Base-by-base conservation (phyloP, 1,140 invertebrate species). In the Tetranychus urticae region DNA sequence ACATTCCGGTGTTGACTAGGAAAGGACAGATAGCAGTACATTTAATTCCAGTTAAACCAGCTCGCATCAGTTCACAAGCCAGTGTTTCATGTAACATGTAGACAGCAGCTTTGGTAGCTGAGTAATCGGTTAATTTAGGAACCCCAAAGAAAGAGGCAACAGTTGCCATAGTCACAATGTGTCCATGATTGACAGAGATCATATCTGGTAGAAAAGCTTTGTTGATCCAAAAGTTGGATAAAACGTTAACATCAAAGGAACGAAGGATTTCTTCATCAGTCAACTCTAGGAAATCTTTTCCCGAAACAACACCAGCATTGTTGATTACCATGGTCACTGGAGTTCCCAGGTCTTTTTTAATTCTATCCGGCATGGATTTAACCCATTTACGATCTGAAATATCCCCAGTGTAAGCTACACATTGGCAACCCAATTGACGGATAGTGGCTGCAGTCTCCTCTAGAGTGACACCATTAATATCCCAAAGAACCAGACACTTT, bases 161-260 rank as follows among this genome's bases (percentile, higher is more conserved):
- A 54, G 88, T 93, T 0, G 92, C 87, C 60, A 98, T 83, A 2
- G 87, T 93, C 1, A 97, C 90, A 63, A 98, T 83, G 68, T 99
- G 94, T 0, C 93, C 93, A 61, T 81, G 80, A 69, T 89, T 85
- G 31, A 78, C 75, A 6, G 71, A 67, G 59, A 84, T 78, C 76
- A 97, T 86, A 23, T 45, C 61, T 4, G 61, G 88, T 31, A 98
- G 74, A 71, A 82, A 82, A 0, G 77, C 74, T 69, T 81, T 80
- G 3, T 50, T 62, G 5, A 61, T 66, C 79, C 80, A 84, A 70
- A 83, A 82, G 68, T 82, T 79, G 37, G 80, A 75, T 54, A 80
- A 69, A 31, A 72, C 68, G 69, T 83, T 83, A 4, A 84, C 79
- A 56, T 77, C 73, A 67, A 84, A 80, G 0, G 79, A 81, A 65